A percentile compares a stretch with the other conserved stretches of the same genome.
Evolutionary conservation across 2,888 invertebrate species (phyloP).

Genomic region (Folsomia candida): DNA sequence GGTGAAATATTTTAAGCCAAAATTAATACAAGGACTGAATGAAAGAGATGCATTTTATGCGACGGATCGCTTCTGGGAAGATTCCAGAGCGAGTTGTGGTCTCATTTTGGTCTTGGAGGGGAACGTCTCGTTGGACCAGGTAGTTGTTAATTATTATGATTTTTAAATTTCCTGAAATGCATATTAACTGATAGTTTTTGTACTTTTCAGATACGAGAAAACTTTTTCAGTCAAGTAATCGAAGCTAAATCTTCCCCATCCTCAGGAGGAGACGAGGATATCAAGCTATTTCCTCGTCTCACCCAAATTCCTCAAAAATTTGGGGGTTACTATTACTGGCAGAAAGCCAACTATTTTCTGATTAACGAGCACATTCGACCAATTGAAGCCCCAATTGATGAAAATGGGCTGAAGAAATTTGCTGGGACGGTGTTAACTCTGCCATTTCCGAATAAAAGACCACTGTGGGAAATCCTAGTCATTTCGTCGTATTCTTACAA

Average conservation of each 20-base stretch:
- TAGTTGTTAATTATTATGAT: too few species aligned
- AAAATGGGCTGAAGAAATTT: slow-evolving; percentile 34
- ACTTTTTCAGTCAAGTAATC: slow-evolving; percentile 33
- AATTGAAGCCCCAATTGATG: slow-evolving; percentile 35
- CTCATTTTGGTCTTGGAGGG: slow-evolving; percentile 37
- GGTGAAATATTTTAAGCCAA: slow-evolving; percentile 34
- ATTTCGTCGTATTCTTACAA: slow-evolving; percentile 22
- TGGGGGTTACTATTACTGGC: slow-evolving; percentile 41
- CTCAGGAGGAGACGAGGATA: background rate
- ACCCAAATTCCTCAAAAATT: slow-evolving; percentile 38
- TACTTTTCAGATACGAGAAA: slow-evolving; percentile 31
- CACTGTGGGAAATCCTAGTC: slow-evolving; percentile 42
- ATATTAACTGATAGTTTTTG: background rate
- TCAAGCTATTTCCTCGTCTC: slow-evolving; percentile 33
- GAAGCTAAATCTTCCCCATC: background rate
- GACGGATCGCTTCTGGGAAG: slow-evolving; percentile 34
- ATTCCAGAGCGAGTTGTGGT: slow-evolving; percentile 27
- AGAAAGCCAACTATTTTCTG: slow-evolving; percentile 41
- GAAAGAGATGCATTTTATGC: slow-evolving; percentile 27
- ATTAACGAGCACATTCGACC: slow-evolving; percentile 43
- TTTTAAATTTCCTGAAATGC: too few species aligned
- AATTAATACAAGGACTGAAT: slow-evolving; percentile 29
- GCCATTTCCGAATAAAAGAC: slow-evolving; percentile 40
- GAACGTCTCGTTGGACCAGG: slow-evolving; percentile 31
- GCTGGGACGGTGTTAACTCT: slow-evolving; percentile 36